Percentiles rank a stretch among this genome's conserved stretches.
These are phyloP conservation scores for Scolopax mira DNA, from an alignment of 2,113 vertebrate species.

Conservation along the genomic window DNA sequence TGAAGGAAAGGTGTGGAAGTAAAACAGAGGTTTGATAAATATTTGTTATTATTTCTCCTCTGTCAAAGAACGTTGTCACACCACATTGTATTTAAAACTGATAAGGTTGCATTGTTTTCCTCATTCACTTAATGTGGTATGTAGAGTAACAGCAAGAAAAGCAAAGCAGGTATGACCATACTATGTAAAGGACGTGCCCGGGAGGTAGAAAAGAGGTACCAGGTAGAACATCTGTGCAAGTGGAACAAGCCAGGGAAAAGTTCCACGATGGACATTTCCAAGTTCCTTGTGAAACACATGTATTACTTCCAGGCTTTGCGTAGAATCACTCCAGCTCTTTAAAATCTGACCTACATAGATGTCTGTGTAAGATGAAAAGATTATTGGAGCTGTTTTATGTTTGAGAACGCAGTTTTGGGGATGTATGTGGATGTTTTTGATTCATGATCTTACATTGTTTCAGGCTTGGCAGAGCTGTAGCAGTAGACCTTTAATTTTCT, in stretches of 20 bases:
- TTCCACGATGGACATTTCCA: not conserved
- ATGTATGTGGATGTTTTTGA: not conserved
- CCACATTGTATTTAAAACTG: not conserved
- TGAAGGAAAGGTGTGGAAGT: not conserved
- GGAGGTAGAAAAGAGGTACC: not conserved
- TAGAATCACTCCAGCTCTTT: not conserved
- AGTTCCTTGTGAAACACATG: not conserved
- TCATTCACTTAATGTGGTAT: not conserved
- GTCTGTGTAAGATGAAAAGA: not conserved
- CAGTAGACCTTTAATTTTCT: not conserved
- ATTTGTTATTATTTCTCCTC: not conserved
- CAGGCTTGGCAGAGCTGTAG: not conserved
- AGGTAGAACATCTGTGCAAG: not conserved
- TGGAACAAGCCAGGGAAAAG: not conserved
- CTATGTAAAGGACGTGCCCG: rapidly evolving
- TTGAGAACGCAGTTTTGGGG: not conserved
- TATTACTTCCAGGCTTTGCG: not conserved
- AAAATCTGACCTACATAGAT: not conserved
- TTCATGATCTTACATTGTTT: not conserved
- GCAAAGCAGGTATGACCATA: not conserved
- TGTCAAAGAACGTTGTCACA: not conserved
- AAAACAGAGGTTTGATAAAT: not conserved
- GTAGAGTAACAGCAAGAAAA: not conserved
- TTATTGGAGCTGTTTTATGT: not conserved
- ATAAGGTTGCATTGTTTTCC: not conserved